phyloP scores from a whole-genome alignment of 2,113 vertebrate genomes.

The Apeltes quadracus region DNA sequence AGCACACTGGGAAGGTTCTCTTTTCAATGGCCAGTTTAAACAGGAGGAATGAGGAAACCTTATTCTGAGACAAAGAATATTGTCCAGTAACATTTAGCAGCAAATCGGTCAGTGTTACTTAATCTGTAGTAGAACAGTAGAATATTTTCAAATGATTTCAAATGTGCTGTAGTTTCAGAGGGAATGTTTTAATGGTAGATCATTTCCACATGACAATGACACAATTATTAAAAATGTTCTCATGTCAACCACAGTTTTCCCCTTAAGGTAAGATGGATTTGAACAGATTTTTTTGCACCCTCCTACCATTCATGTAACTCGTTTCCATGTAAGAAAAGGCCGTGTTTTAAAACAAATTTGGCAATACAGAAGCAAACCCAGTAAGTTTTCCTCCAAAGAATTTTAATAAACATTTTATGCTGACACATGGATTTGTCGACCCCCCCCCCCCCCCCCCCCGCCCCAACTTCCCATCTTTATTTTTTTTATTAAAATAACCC shows the following conservation, averaged over 20 bases:
- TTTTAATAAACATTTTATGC: constrained; percentile 61
- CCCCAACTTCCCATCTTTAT: constrained; percentile 53
- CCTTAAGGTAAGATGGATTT: constrained; percentile 63
- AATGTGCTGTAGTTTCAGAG: constrained; percentile 66
- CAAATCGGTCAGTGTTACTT: background rate
- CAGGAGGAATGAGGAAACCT: background rate
- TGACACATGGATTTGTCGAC: constrained; percentile 70
- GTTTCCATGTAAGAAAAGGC: constrained; percentile 84
- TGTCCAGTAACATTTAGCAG: background rate
- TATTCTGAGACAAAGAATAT: background rate
- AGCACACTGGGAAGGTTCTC: background rate
- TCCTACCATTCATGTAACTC: constrained; percentile 76
- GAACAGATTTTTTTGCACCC: constrained; percentile 51
- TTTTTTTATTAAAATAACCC: constrained; percentile 64
- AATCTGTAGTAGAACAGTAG: background rate
- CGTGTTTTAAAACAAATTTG: constrained; percentile 81
- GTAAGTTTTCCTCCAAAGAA: constrained; percentile 71
- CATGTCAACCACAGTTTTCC: constrained; percentile 67
- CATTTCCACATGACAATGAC: constrained; percentile 82
- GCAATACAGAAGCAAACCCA: constrained; percentile 82
- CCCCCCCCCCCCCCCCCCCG: constrained; percentile 65
- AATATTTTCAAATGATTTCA: constrained; percentile 30
- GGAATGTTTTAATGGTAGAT: constrained; percentile 86
- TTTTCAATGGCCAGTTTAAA: background rate
- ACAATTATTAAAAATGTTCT: constrained; percentile 77